These are phyloP conservation scores for Microtus richardsoni DNA, from an alignment of 2,113 vertebrate species.

Conservation along the genomic window DNA sequence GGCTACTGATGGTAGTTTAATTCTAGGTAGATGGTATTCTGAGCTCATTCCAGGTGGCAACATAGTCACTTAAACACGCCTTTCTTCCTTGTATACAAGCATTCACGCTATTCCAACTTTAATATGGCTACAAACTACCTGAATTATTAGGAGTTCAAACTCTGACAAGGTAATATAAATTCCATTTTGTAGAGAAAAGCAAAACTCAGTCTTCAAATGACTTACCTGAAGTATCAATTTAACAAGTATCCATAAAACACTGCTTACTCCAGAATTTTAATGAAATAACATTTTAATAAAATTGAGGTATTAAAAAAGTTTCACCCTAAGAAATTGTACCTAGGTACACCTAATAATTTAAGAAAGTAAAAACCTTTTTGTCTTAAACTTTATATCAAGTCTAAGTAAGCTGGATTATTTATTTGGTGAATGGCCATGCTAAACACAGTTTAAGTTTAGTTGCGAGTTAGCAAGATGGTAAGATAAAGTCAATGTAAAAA, in stretches of 20 bases:
- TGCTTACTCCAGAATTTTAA: background rate
- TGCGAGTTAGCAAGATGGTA: background rate
- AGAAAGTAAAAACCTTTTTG: background rate
- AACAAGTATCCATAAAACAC: background rate
- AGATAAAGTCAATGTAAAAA: background rate
- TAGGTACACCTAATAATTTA: background rate
- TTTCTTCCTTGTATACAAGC: background rate
- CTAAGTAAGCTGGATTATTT: background rate
- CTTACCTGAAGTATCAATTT: slow-evolving; percentile 1
- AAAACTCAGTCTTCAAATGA: background rate
- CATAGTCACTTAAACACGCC: background rate
- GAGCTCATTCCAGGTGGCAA: background rate
- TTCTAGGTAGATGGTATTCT: background rate
- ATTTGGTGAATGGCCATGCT: background rate
- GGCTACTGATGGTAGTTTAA: background rate
- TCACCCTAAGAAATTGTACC: background rate
- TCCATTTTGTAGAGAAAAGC: background rate
- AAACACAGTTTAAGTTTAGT: background rate
- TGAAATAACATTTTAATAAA: background rate
- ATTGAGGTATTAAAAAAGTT: background rate
- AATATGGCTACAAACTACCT: background rate
- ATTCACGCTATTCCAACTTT: background rate
- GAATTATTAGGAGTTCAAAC: background rate
- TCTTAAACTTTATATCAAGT: background rate
- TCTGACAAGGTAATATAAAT: background rate